Base-by-base conservation (phyloP, 2,888 invertebrate species). In the Lordiphosa andalusiaca region DNA sequence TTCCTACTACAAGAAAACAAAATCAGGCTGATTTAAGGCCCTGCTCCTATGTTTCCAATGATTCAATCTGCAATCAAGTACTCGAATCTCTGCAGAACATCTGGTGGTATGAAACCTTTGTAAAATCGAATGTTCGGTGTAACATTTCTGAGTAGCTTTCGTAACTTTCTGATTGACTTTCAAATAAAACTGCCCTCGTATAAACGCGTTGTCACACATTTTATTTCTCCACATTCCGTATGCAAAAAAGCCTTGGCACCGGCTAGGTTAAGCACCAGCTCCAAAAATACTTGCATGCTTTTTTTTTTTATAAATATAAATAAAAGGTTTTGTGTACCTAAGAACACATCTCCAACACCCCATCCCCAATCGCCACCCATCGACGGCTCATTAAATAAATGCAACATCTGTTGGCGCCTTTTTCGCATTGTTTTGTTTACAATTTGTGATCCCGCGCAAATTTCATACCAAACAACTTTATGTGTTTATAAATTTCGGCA, bases 351-450 rank as follows among this genome's bases (percentile, higher is more conserved):
- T 50, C 59, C 64, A 54, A 48, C 65, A 54, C 30, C 61, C 47
- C 12, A 60, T 52, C 19, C 41, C 35, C 39, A 49, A 19, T 36
- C 16, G 30, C 40, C 49, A 40, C 58, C 67, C 63, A 69, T 55
- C 42, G 48, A 30, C 46, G 50, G 57, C 56, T 60, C 57, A 72
- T 64, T 71, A 72, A 72, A 73, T 69, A 71, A 84, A 60, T 83
- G 80, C 69, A 71, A 83, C 77, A 78, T 74, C 75, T 78, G 77
- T 85, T 83, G 69, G 52, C 57, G 63, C 72, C 72, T 54, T 57
- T 60, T 53, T 33, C 16, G 50, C 6, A 41, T 16, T 39, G 38
- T 64, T 67, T 75, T 84, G 83, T 84, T 77, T 84, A 82, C 83
- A 70, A 38, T 42, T 47, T 38, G 50, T 10, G 38, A 37, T 69